Evolutionary conservation across 1,140 invertebrate genomes (phyloP).

Genomic region (Zaprionus camerounensis): DNA sequence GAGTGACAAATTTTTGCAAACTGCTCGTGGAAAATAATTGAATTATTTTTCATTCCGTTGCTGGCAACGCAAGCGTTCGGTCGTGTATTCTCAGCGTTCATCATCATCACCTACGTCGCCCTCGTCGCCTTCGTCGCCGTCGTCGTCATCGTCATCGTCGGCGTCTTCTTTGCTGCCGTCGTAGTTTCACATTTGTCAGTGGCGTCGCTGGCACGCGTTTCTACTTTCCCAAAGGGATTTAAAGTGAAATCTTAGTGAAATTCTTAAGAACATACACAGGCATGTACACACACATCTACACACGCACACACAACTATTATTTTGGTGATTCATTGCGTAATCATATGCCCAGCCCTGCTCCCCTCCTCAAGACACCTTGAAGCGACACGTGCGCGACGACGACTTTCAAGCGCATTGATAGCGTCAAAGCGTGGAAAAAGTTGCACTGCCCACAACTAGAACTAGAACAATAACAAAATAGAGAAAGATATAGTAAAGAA

Average conservation of each 20-base stretch:
- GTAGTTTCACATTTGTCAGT: constrained; percentile 5
- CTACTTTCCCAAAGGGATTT: constrained; percentile 19
- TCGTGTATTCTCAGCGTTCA: constrained; percentile 47
- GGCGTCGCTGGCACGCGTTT: constrained; percentile 9
- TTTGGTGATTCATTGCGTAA: constrained; percentile 21
- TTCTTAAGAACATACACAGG: background rate
- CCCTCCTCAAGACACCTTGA: constrained; percentile 25
- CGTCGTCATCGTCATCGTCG: background rate
- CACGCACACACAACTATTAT: background rate
- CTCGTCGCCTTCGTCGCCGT: background rate
- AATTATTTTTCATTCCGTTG: constrained; percentile 80
- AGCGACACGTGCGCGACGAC: constrained; percentile 53
- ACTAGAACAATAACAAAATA: background rate
- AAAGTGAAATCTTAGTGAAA: background rate
- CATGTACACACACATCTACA: background rate
- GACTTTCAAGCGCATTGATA: constrained; percentile 53
- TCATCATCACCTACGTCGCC: background rate
- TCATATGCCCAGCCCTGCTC: background rate
- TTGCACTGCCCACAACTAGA: constrained; percentile 8
- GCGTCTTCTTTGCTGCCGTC: background rate
- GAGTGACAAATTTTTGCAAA: constrained; percentile 55
- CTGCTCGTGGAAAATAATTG: constrained; percentile 73
- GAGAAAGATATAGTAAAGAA: background rate
- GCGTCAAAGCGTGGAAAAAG: constrained; percentile 23
- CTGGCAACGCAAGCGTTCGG: constrained; percentile 76